Percentiles rank a stretch among this genome's conserved stretches.
phyloP scores from a whole-genome alignment of 30 jellyfish, hydroid and myxozoan species.

The Sanderia malayensis region DNA sequence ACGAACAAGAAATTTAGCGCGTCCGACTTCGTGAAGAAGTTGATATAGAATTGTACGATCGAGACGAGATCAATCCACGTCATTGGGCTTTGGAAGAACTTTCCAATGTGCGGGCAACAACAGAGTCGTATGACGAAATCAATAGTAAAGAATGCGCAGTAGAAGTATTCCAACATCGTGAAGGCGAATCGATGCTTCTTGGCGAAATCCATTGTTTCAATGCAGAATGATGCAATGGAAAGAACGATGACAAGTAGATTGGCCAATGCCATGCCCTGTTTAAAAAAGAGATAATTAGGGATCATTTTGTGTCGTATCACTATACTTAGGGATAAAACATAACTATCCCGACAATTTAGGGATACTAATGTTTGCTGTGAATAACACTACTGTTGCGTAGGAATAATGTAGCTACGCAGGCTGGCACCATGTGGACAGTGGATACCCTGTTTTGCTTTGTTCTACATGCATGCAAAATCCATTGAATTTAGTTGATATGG shows the following conservation, averaged over 20 bases:
- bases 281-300: no score
- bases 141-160: slow-evolving; percentile 89
- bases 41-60: slow-evolving; percentile 79
- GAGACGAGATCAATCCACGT: slow-evolving; percentile 92
- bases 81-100: slow-evolving; percentile 68
- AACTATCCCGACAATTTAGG: no score
- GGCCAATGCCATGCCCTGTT: slow-evolving; percentile 77
- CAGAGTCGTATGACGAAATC: slow-evolving; percentile 74
- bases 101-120: slow-evolving; percentile 78
- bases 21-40: slow-evolving; percentile 68
- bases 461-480: no score
- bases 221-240: slow-evolving; percentile 91
- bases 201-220: slow-evolving; percentile 80
- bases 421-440: no score
- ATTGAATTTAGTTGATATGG: no score
- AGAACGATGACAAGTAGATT: slow-evolving; percentile 73
- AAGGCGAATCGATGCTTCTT: slow-evolving; percentile 28
- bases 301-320: no score
- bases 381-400: no score
- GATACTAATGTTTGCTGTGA: no score
- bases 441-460: no score
- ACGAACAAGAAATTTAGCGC: slow-evolving; percentile 86
- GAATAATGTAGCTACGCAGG: no score
- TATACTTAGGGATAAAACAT: no score
- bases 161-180: slow-evolving; percentile 70